Evolutionary conservation across 2,888 invertebrate species (phyloP).

Genomic region (Idaea dimidiata): DNA sequence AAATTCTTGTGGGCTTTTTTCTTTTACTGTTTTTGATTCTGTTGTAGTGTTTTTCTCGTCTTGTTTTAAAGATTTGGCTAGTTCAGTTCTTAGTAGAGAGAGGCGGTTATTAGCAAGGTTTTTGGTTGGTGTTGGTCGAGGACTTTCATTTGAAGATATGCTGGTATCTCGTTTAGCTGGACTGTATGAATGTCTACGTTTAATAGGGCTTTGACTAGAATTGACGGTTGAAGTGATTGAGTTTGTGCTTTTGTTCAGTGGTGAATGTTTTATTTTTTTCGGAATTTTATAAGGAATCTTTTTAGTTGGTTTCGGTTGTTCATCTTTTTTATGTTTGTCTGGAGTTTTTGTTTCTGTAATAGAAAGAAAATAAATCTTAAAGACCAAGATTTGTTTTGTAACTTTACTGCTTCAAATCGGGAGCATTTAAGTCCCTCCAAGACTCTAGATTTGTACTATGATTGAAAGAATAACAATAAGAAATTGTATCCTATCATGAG

Average conservation of each 20-base stretch:
- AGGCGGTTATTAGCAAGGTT: slow-evolving; percentile 56
- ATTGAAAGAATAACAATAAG: no score
- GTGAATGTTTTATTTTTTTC: not conserved
- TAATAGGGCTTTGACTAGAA: not conserved
- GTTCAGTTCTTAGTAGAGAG: slow-evolving; percentile 47
- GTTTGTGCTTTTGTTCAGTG: slow-evolving; percentile 20
- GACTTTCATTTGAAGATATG: slow-evolving; percentile 13
- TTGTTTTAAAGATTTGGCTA: slow-evolving; percentile 46
- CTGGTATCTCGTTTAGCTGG: slow-evolving; percentile 8
- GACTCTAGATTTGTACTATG: not conserved
- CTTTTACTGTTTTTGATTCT: slow-evolving; percentile 41
- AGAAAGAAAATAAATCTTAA: not conserved
- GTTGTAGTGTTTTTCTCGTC: slow-evolving; percentile 40
- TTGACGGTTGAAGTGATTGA: not conserved
- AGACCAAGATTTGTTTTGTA: not conserved
- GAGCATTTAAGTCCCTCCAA: not conserved
- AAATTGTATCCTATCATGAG: no score
- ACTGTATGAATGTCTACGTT: slow-evolving; percentile 2
- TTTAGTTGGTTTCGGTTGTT: slow-evolving; percentile 33
- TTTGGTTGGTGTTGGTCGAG: slow-evolving; percentile 38
- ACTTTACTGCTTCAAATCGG: not conserved
- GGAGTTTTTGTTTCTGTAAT: slow-evolving; percentile 28
- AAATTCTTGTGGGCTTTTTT: slow-evolving; percentile 37
- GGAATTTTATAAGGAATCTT: slow-evolving; percentile 4
- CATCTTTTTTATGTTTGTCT: slow-evolving; percentile 29